Base-by-base conservation (phyloP, 2,888 invertebrate genomes). In the Ichneumoninae sp. region DNA sequence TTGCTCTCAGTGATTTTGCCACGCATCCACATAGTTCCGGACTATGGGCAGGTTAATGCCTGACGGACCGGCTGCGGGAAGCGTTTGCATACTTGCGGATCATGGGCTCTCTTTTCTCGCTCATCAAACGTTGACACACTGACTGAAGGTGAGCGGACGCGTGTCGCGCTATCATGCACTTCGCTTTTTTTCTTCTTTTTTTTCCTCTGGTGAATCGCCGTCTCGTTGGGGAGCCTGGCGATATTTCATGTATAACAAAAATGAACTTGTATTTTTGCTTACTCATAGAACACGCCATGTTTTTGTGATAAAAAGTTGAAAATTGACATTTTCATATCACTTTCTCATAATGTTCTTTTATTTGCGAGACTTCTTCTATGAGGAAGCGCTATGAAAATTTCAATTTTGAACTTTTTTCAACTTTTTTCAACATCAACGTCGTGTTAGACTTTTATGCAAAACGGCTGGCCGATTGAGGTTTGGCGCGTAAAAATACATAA, bases 61-160 rank as follows among this genome's bases (percentile, higher is more conserved):
- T 57, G 76, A 81, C 81, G 57, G 47, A 81, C 66, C 71, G 33
- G 47, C 70, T 16, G 33, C 54, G 68, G 40, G 13, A 47, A 26
- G n/a, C n/a, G 52, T 54, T 72, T 60, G 50, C 44, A 57, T 36
- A 76, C 65, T 26, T 44, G 66, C 47, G 71, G 54, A 66, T 57
- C 71, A 40, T 75, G 69, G 77, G 68, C 19, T 68, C 57, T 77
- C 50, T 16, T 30, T 33, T 72, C 16, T 10, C 62, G 16, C 74
- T 75, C 10, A 8, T 54, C 70, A 82, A 82, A 76, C 81, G 70
- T 76, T 82, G 76, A 71, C 71, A 71, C 52, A 82, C 54, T 40
- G 47, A 50, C 62, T 40, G 36, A 57, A 52, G 16, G 26, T 22
- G 36, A 26, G 47, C 44, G 30, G 44, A 22, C 22, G 30, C 22